Base-by-base conservation (phyloP, 2,888 invertebrate species). In the Oxycera nigricornis region DNA sequence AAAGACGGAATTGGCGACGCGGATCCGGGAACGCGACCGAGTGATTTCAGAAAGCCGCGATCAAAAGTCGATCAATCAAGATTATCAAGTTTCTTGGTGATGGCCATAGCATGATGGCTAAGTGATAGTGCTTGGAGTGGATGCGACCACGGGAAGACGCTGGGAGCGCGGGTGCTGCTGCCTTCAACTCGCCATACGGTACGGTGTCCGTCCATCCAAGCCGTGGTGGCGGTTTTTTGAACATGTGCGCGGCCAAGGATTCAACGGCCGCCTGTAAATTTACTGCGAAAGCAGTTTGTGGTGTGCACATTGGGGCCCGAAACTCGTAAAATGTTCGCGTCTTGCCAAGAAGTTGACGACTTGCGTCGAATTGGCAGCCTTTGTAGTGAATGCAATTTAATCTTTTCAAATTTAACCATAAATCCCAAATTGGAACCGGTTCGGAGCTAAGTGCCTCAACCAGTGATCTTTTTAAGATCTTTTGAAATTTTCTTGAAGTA, bases 391-490 rank as follows among this genome's bases (percentile, higher is more conserved):
- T 46, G 46, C 6, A 46, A 17, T 17, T 46, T 3, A 46, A 46
- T 46, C 46, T 46, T 46, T 70, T 70, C 20, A 46, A 52, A n/a
- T 55, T 14, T 65, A 41, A 24, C 30, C 52, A 70, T 70, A 70
- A 70, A 55, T 70, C 70, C 52, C 52, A 55, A 52, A 70, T 52
- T 52, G 52, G 70, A 70, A 70, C 70, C 70, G 70, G 70, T 70
- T 70, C 22, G 55, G 55, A 22, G 24, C 55, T 52, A 30, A 20
- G 22, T 65, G 50, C 68, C 22, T 70, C 14, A 35, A 7, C 55
- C 22, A 70, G 55, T 70, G 46, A 22, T 55, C 46, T 70, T 55
- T 55, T 4, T 11, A 3, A 17, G 70, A 70, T 70, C 52, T 70
- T 55, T 70, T 30, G 22, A 11, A 22, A 22, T 41, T 65, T 39